Evolutionary conservation across 1,140 invertebrate species (phyloP).

Genomic region (Aphis craccivora): DNA sequence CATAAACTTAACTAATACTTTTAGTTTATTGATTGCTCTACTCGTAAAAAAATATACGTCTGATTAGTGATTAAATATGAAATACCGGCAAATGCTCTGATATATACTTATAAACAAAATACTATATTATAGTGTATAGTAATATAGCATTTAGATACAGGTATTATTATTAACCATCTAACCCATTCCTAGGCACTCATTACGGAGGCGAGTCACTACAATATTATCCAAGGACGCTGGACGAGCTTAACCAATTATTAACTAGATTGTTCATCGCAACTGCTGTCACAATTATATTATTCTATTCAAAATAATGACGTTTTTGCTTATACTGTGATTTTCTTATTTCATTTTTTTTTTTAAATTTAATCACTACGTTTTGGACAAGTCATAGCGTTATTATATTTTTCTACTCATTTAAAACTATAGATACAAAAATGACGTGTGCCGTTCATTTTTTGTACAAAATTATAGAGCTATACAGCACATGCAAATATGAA

Average conservation of each 20-base stretch:
- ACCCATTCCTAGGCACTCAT: background rate
- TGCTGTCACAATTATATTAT: background rate
- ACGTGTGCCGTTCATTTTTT: background rate
- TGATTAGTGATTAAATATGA: background rate
- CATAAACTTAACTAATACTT: background rate
- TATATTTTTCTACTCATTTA: background rate
- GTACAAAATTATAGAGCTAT: background rate
- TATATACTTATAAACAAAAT: background rate
- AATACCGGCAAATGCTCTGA: background rate
- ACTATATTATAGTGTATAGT: background rate
- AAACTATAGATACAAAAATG: background rate
- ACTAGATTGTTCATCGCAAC: background rate
- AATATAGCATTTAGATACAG: background rate
- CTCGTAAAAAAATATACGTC: background rate
- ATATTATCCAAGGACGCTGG: background rate
- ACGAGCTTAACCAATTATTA: slow-evolving; percentile 1
- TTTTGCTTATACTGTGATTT: background rate
- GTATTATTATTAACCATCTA: slow-evolving; percentile 29
- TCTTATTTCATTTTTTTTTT: background rate
- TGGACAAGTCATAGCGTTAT: background rate
- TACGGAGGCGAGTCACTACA: background rate
- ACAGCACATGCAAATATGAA: background rate
- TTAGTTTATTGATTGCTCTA: background rate
- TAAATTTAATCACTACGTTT: background rate
- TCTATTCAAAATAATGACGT: background rate